Percentiles rank a stretch among this genome's conserved stretches.
Conservation (phyloP, 92 coral and sea anemone genomes). For the Muricea muricata region DNA sequence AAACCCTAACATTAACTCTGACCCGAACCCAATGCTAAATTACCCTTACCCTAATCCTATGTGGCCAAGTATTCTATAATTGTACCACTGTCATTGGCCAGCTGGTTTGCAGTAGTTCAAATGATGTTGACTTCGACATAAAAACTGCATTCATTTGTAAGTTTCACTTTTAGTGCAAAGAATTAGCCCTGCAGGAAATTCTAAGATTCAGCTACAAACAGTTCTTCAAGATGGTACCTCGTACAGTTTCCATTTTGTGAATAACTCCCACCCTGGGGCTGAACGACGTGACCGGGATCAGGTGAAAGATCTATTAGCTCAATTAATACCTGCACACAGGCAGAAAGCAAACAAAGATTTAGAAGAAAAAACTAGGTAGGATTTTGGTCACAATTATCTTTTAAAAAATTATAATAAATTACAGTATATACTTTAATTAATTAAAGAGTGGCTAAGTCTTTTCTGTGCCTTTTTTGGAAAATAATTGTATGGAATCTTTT, state of each 20-base stretch:
- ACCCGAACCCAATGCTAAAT: no score
- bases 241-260: conserved; percentile 88
- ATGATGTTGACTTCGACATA: no score
- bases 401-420: no score
- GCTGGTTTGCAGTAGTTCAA: no score
- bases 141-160: neutral
- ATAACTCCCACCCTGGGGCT: conserved; percentile 46
- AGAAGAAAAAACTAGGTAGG: conserved; percentile 92
- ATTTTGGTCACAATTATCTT: neutral
- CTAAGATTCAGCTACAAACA: conserved; percentile 88
- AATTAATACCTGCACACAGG: conserved; percentile 95
- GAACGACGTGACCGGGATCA: conserved; percentile 94
- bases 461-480: no score
- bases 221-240: conserved; percentile 91
- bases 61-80: no score
- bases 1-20: no score
- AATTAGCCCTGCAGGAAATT: conserved; percentile 94
- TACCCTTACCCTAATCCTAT: no score
- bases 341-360: conserved; percentile 91
- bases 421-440: no score
- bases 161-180: conserved; percentile 73
- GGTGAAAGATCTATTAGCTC: conserved; percentile 86
- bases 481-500: no score
- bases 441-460: no score
- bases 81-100: no score